phyloP scores from a whole-genome alignment of 2,113 vertebrate species.

The Promerops cafer region DNA sequence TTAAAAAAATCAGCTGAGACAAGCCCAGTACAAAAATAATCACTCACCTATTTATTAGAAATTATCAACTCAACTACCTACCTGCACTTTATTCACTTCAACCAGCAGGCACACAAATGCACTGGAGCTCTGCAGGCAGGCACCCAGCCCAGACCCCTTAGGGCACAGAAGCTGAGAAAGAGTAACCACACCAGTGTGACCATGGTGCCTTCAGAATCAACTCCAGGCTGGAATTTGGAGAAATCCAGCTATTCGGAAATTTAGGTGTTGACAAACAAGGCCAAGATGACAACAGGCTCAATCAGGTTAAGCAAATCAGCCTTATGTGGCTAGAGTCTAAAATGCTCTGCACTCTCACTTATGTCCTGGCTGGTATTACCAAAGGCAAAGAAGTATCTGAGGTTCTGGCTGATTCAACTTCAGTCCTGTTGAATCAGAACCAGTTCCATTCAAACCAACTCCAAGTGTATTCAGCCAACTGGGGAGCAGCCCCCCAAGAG shows the following conservation, averaged over 20 bases:
- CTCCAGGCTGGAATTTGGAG: background rate
- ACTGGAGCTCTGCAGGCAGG: background rate
- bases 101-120: background rate
- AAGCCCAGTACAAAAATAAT: background rate
- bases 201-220: background rate
- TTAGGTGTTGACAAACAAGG: background rate
- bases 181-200: background rate
- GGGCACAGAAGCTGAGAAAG: background rate
- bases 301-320: background rate
- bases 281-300: background rate
- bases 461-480: background rate
- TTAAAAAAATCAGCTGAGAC: background rate
- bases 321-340: background rate
- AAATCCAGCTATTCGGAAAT: background rate
- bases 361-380: background rate
- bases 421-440: background rate
- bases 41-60: background rate
- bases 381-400: background rate
- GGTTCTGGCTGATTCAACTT: background rate
- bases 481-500: background rate
- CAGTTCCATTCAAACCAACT: background rate
- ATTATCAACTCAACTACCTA: background rate
- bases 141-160: background rate
- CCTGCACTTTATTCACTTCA: background rate
- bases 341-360: background rate